Percentiles rank a stretch among this genome's conserved stretches.
Evolutionary conservation across 2,113 vertebrate genomes (phyloP).

Genomic region (Clarias magur): DNA sequence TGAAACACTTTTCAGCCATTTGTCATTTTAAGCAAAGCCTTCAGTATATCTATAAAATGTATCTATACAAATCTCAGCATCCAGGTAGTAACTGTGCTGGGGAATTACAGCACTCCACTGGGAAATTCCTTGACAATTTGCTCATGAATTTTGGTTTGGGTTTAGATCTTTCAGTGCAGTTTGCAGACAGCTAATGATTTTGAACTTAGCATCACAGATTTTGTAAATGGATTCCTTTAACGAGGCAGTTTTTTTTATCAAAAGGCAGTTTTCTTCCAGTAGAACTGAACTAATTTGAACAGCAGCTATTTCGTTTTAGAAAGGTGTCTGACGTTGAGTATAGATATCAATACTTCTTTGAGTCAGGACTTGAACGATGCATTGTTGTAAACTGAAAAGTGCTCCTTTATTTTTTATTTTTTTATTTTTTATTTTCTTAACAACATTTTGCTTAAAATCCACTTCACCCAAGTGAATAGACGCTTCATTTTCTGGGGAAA

Average conservation of each 20-base stretch:
- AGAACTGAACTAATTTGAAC: not conserved
- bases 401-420: too few relatives aligned
- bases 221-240: not conserved
- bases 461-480: not conserved
- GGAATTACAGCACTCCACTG: not conserved
- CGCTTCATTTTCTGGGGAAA: not conserved
- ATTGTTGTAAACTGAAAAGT: not conserved
- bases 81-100: not conserved
- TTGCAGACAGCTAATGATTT: not conserved
- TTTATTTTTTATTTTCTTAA: not conserved
- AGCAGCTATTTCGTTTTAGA: not conserved
- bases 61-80: not conserved
- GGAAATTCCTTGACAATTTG: not conserved
- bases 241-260: not conserved
- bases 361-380: not conserved
- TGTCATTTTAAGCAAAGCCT: constrained; percentile 1
- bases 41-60: not conserved
- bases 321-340: not conserved
- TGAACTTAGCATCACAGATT: not conserved
- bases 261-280: not conserved
- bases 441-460: not conserved
- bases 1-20: constrained; percentile 7
- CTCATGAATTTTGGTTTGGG: not conserved
- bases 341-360: not conserved
- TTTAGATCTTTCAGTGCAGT: not conserved